A percentile compares a stretch with the other conserved stretches of the same genome.
These are phyloP conservation scores for Prionailurus viverrinus DNA, from an alignment of 2,113 vertebrate genomes.

Conservation along the genomic window DNA sequence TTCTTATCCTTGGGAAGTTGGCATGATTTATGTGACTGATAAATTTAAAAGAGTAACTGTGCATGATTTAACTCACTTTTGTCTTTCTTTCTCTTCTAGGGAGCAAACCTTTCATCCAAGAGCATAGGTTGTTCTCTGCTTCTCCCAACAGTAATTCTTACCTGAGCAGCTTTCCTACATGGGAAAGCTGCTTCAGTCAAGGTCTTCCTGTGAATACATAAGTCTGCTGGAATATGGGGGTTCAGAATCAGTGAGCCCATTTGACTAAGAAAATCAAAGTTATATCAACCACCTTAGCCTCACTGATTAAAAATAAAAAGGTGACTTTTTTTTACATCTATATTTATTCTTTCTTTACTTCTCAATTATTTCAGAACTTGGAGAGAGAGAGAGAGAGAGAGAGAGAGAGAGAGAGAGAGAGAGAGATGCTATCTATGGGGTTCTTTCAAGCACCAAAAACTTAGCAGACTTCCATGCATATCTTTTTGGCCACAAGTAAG, in stretches of 20 bases:
- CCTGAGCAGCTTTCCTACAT: neutral
- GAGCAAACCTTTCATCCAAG: neutral
- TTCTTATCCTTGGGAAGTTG: neutral
- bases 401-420: accelerated
- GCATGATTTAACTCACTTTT: neutral
- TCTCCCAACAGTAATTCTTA: neutral
- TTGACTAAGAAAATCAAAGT: neutral
- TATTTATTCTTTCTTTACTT: neutral
- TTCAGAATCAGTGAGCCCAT: neutral
- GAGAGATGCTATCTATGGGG: neutral
- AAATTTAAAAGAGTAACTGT: constrained; percentile 8
- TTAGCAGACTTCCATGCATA: neutral
- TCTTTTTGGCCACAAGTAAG: neutral
- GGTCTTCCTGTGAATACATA: neutral
- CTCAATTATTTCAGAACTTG: neutral
- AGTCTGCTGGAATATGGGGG: neutral
- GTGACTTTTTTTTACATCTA: neutral
- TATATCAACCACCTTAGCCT: neutral
- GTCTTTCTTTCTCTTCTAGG: neutral
- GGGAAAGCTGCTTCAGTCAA: neutral
- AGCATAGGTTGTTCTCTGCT: neutral
- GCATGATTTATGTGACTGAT: neutral
- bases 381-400: too few relatives aligned
- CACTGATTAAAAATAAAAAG: neutral
- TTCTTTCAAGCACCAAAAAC: neutral